Percentiles rank a stretch among this genome's conserved stretches.
phyloP scores from a whole-genome alignment of 1,140 invertebrate species.

The Lysiphlebus fabarum region DNA sequence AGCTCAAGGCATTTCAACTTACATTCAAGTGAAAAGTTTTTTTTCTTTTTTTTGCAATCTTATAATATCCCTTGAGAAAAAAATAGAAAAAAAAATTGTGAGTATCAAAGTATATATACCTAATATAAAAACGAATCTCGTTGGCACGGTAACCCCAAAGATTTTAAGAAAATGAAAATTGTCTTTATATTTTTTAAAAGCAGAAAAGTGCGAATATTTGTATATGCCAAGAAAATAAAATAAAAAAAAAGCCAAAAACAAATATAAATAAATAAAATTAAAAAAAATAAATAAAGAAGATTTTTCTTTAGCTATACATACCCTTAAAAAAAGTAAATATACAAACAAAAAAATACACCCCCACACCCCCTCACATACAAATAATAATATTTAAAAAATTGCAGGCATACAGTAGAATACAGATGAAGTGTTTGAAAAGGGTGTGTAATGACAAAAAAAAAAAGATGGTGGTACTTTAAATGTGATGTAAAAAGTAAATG shows the following conservation, averaged over 20 bases:
- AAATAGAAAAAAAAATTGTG: constrained; percentile 2
- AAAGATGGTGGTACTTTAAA: constrained; percentile 15
- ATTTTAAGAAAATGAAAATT: constrained; percentile 46
- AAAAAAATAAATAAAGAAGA: too few species aligned
- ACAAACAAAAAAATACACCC: too few species aligned
- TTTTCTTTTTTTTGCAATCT: constrained; percentile 44
- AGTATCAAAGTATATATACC: too few species aligned
- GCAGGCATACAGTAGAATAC: background rate
- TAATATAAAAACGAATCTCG: constrained; percentile 27
- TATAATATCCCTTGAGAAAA: constrained; percentile 46
- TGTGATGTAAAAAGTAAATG: constrained; percentile 52
- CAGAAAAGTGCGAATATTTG: constrained; percentile 1
- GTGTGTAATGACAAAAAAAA: background rate
- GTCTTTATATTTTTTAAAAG: constrained; percentile 9
- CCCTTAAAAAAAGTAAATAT: too few species aligned
- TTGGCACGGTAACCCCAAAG: constrained; percentile 41
- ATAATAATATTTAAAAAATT: too few species aligned
- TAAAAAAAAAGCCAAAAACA: too few species aligned
- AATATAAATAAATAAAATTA: too few species aligned
- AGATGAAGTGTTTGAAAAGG: background rate
- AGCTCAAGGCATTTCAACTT: too few species aligned
- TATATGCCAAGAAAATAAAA: background rate
- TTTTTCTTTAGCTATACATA: too few species aligned
- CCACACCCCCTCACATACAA: too few species aligned
- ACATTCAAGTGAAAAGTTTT: too few species aligned